Base-by-base conservation (phyloP, 1,140 invertebrate genomes). In the Meloidogyne floridensis region DNA sequence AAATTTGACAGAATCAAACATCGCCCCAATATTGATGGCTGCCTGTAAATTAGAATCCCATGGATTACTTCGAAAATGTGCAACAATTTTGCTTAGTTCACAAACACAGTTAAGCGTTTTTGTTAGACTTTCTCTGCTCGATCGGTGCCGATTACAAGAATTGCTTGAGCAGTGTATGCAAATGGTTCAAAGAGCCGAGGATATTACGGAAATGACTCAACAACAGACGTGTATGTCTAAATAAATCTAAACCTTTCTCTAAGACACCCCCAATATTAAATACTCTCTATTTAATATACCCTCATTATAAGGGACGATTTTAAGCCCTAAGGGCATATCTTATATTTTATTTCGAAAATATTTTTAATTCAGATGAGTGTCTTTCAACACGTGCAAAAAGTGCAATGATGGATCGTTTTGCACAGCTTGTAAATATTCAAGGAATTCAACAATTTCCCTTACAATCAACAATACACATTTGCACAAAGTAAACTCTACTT, bases 31-130 rank as follows among this genome's bases (percentile, higher is more conserved):
- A 75, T 74, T 89, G 32, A 90, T 89, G 86, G 87, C 88, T 20
- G 88, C 89, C 2, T 90, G 87, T 73, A 89, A 89, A 83, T 87
- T 89, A 87, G 88, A 89, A 83, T 87, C 87, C 1, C 88, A 90
- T 20, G 88, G 87, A 10, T 82, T 89, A 13, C 76, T 89, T 3
- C 69, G 85, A 13, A 89, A 89, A 75, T 89, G 88, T 76, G 89
- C 88, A 3, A 80, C 84, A 73, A 81, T 89, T 69, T 80, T 89
- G n/a, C 70, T 89, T 53, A 84, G 80, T 20, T 83, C 88, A 0
- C 85, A 86, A 78, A 89, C 88, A 11, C 87, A 86, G 80, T 56
- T 89, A 13, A 90, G 88, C 6, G 87, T 89, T 15, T 89, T 89
- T 71, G 88, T 90, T 5, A 72, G 88, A 51, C 77, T 89, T 32